A percentile compares a stretch with the other conserved stretches of the same genome.
These are phyloP conservation scores for Philereme vetulata DNA, from an alignment of 2,888 invertebrate species.

Conservation along the genomic window DNA sequence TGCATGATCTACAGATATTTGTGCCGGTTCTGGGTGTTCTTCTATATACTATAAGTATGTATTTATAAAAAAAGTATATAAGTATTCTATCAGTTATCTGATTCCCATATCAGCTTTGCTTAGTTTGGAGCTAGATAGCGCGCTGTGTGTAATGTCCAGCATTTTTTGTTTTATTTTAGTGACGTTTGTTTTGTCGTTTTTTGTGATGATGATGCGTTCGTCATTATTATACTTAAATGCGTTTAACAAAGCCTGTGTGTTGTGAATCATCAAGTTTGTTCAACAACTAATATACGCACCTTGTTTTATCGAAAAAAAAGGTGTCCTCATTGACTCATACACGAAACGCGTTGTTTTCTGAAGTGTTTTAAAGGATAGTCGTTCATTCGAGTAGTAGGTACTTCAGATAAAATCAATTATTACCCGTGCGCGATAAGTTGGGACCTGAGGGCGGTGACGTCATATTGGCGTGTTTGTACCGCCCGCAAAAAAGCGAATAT, in stretches of 20 bases:
- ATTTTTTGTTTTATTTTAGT: not conserved
- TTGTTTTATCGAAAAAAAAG: slow-evolving; percentile 10
- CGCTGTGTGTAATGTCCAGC: too few species aligned
- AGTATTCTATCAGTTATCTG: too few species aligned
- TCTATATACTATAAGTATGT: too few species aligned
- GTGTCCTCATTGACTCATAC: slow-evolving; percentile 24
- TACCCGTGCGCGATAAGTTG: too few species aligned
- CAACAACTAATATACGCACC: slow-evolving; percentile 20
- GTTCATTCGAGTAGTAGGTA: not conserved
- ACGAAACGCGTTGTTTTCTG: slow-evolving; percentile 5
- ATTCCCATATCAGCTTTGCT: too few species aligned
- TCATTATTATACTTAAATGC: slow-evolving; percentile 1
- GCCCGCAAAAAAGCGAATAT: too few species aligned
- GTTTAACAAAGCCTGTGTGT: not conserved
- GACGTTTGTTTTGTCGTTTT: not conserved
- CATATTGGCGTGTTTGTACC: too few species aligned
- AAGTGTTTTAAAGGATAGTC: slow-evolving; percentile 1
- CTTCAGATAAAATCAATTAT: slow-evolving; percentile 1
- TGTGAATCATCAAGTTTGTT: slow-evolving; percentile 25
- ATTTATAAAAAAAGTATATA: too few species aligned
- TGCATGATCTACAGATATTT: too few species aligned
- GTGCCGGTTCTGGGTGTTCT: too few species aligned
- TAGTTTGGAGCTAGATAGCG: too few species aligned
- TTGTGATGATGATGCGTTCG: slow-evolving; percentile 3
- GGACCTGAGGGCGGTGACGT: too few species aligned